Conservation (phyloP, 2,888 invertebrate species). For the Flexamia atlantica region DNA sequence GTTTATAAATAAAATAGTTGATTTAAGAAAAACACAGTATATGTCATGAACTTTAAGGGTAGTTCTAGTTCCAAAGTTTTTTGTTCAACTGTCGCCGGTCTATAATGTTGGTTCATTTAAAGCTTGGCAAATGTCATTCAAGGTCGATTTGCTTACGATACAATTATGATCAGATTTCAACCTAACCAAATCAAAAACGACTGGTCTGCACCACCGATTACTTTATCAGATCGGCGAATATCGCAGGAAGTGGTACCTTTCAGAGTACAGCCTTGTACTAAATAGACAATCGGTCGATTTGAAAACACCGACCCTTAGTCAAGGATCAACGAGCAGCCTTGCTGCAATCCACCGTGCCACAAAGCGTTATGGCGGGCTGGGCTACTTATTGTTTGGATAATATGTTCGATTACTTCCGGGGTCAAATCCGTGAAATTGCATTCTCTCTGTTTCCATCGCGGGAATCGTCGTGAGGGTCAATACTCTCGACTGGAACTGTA, state of each 20-base stretch:
- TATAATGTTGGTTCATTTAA: no score
- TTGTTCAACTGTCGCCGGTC: no score
- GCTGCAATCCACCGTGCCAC: background rate
- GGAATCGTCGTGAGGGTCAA: background rate
- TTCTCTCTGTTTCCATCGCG: background rate
- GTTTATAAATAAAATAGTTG: no score
- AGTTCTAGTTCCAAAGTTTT: no score
- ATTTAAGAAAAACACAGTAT: no score
- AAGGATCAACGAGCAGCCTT: conserved; percentile 17
- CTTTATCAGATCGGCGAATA: background rate
- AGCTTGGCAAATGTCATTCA: no score
- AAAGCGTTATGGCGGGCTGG: conserved; percentile 9
- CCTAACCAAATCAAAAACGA: no score
- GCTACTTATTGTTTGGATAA: conserved; percentile 19
- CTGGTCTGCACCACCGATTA: background rate
- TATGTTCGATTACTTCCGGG: conserved; percentile 41
- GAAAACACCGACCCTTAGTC: conserved; percentile 7
- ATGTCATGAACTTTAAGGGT: no score
- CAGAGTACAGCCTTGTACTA: conserved; percentile 14
- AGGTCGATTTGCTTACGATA: no score
- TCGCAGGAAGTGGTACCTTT: background rate
- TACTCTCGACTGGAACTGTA: no score
- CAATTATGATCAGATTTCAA: no score
- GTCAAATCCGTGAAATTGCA: conserved; percentile 14
- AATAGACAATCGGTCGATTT: conserved; percentile 36